Conservation (phyloP, 37 sponge, comb jelly and placozoan genomes). For the Eunapius fragilis region DNA sequence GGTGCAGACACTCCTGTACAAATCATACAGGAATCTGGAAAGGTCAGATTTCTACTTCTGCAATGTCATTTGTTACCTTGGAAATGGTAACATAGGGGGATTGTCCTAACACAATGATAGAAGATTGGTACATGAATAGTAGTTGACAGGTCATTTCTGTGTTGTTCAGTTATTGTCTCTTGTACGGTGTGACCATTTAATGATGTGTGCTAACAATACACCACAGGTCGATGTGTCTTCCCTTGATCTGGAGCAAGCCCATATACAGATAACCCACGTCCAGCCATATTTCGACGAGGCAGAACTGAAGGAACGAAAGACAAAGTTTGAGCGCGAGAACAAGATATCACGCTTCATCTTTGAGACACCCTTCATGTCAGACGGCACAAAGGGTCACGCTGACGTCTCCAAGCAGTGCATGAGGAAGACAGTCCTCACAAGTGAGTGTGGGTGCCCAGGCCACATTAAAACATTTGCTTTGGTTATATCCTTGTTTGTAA, state of each 20-base stretch:
- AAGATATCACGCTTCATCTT: slow-evolving; percentile 77
- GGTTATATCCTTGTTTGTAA: neutral
- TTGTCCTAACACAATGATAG: no score
- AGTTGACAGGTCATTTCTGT: neutral
- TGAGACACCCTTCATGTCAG: slow-evolving; percentile 89
- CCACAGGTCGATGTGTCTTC: slow-evolving; percentile 62
- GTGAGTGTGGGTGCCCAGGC: slow-evolving; percentile 45
- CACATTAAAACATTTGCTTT: no score
- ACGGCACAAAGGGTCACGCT: slow-evolving; percentile 69
- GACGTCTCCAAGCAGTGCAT: slow-evolving; percentile 77
- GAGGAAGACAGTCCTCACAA: slow-evolving; percentile 86
- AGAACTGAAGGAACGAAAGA: slow-evolving; percentile 67
- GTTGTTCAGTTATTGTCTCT: neutral
- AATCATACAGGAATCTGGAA: slow-evolving; percentile 80
- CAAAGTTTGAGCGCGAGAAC: slow-evolving; percentile 85
- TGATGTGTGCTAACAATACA: neutral
- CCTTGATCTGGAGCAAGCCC: slow-evolving; percentile 68
- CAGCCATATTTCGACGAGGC: slow-evolving; percentile 78
- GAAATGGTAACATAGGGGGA: neutral
- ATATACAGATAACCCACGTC: slow-evolving; percentile 93
- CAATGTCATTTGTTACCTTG: neutral
- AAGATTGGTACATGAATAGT: neutral
- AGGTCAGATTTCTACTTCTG: slow-evolving; percentile 49
- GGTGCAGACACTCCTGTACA: slow-evolving; percentile 56
- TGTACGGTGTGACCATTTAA: no score